Conservation (phyloP, 1,140 invertebrate genomes). For the Spodoptera frugiperda region DNA sequence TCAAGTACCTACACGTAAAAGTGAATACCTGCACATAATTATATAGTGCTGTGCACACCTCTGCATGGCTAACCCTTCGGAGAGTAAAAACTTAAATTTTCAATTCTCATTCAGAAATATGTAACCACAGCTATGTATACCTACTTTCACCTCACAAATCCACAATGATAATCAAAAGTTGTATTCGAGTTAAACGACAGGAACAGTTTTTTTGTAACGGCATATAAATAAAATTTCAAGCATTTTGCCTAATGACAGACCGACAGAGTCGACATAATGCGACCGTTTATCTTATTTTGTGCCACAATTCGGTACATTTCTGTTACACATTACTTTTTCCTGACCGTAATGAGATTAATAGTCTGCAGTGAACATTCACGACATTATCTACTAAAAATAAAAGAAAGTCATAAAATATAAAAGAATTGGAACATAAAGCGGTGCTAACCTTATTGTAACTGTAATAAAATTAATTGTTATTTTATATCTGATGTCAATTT, state of each 20-base stretch:
- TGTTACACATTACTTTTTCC: conserved; percentile 42
- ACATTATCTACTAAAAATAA: conserved; percentile 5
- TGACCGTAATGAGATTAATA: conserved; percentile 33
- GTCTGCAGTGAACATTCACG: neutral
- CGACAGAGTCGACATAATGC: conserved; percentile 40
- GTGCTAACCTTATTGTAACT: conserved; percentile 25
- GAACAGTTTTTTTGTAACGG: conserved; percentile 46
- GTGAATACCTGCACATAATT: too few relatives aligned
- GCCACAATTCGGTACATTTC: conserved; percentile 45
- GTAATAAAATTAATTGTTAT: conserved; percentile 2
- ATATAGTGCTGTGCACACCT: too few relatives aligned
- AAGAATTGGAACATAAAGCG: conserved; percentile 9
- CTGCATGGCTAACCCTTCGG: too few relatives aligned
- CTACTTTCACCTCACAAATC: conserved; percentile 44
- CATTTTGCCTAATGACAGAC: conserved; percentile 48
- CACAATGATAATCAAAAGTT: conserved; percentile 39
- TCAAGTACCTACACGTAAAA: too few relatives aligned
- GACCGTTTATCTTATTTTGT: conserved; percentile 46
- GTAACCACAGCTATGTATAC: conserved; percentile 10
- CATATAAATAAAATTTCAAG: conserved; percentile 41
- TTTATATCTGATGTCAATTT: conserved; percentile 19
- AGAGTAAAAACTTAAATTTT: neutral
- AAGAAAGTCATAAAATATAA: conserved; percentile 2
- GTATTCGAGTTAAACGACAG: conserved; percentile 39
- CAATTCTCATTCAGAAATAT: neutral